phyloP scores from a whole-genome alignment of 2,797 vertebrate species.

The Astyanax mexicanus region DNA sequence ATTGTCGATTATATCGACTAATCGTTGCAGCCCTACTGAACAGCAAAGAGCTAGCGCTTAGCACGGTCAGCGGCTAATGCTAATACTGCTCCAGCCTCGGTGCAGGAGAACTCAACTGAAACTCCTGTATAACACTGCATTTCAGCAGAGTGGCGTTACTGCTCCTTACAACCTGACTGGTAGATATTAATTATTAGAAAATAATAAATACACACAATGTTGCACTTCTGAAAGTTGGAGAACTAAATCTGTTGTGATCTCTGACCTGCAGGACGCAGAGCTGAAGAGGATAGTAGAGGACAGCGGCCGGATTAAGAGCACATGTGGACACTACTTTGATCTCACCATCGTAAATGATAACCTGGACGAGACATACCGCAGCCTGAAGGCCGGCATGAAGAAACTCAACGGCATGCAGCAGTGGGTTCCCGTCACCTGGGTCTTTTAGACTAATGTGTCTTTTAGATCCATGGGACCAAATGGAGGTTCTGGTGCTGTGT shows the following conservation, averaged over 20 bases:
- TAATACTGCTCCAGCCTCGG: no score
- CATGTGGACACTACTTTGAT: constrained; percentile 93
- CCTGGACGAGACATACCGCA: constrained; percentile 89
- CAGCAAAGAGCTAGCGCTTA: no score
- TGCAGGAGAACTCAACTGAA: no score
- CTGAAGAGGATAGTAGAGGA: constrained; percentile 88
- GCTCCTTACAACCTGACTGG: no score
- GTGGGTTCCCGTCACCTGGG: constrained; percentile 97
- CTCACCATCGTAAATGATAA: constrained; percentile 89
- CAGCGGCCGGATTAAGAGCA: constrained; percentile 86
- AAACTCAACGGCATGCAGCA: constrained; percentile 87
- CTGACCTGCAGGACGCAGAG: constrained; percentile 83
- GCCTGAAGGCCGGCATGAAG: constrained; percentile 85
- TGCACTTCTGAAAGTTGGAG: background rate
- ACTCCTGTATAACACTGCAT: no score
- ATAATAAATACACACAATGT: background rate
- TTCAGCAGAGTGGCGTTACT: no score
- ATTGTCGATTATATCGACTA: no score
- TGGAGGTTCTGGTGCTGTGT: no score
- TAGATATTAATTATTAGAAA: no score
- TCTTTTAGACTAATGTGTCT: constrained; percentile 78
- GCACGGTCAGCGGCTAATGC: no score
- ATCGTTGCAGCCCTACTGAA: no score
- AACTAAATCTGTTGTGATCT: no score
- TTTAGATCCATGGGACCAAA: background rate